Evolutionary conservation across 2,113 vertebrate genomes (phyloP).

Genomic region (Urocynchramus pylzowi): DNA sequence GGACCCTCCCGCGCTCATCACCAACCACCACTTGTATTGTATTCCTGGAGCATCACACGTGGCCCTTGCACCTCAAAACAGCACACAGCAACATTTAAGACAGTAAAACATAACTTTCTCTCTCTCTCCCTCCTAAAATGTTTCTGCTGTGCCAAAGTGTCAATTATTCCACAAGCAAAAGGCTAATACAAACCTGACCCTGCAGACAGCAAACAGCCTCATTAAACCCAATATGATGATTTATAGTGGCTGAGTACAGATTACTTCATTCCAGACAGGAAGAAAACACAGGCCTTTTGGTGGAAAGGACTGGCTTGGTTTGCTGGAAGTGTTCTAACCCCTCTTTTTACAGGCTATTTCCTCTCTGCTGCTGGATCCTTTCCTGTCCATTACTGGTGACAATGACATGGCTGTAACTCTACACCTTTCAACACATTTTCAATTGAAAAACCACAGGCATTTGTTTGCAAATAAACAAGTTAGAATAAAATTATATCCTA

Average conservation of each 20-base stretch:
- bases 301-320: not conserved
- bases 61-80: not conserved
- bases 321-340: not conserved
- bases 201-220: not conserved
- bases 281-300: not conserved
- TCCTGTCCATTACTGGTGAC: not conserved
- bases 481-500: not conserved
- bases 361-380: not conserved
- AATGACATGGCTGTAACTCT: not conserved
- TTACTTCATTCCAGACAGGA: not conserved
- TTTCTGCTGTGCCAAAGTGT: not conserved
- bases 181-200: not conserved
- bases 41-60: fast-evolving
- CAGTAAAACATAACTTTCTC: not conserved
- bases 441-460: not conserved
- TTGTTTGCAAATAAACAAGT: not conserved
- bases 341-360: not conserved
- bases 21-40: not conserved
- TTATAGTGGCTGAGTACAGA: not conserved
- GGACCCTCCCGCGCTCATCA: fast-evolving
- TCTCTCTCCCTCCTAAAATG: not conserved
- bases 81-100: not conserved
- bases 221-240: not conserved
- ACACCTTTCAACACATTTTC: not conserved
- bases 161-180: not conserved